phyloP scores from a whole-genome alignment of 2,888 invertebrate genomes.

The Tinea trinotella region DNA sequence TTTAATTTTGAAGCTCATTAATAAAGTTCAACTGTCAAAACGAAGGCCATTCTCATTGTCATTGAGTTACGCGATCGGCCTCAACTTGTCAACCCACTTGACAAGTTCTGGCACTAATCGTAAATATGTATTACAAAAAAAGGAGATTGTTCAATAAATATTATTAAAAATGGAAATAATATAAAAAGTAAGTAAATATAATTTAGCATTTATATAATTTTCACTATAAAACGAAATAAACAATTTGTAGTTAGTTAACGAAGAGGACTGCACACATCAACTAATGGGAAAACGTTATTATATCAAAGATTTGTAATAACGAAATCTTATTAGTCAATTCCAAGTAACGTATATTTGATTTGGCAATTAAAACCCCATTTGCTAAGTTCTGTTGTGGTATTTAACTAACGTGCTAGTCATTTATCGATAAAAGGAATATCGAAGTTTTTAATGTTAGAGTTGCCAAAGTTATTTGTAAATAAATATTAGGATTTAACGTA shows the following conservation, averaged over 20 bases:
- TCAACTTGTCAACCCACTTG: no score
- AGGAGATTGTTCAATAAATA: no score
- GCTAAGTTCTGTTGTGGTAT: neutral
- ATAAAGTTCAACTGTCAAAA: no score
- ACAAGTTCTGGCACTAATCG: no score
- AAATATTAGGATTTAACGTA: neutral
- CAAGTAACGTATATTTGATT: neutral
- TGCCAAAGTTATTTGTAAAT: neutral
- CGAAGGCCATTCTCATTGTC: no score
- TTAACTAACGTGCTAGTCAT: neutral
- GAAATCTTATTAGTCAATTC: neutral
- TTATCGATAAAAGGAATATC: neutral
- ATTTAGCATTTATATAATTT: neutral
- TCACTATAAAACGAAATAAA: neutral
- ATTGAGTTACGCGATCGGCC: no score
- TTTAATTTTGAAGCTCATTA: no score
- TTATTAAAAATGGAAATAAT: no score
- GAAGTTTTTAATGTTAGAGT: neutral
- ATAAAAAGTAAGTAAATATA: no score
- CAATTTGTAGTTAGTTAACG: neutral
- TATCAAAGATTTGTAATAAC: neutral
- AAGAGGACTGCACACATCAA: neutral
- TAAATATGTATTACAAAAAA: no score
- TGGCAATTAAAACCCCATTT: neutral
- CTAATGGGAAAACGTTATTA: neutral